These are phyloP conservation scores for Pelecanoides urinatrix DNA, from an alignment of 2,113 vertebrate species.

Conservation along the genomic window DNA sequence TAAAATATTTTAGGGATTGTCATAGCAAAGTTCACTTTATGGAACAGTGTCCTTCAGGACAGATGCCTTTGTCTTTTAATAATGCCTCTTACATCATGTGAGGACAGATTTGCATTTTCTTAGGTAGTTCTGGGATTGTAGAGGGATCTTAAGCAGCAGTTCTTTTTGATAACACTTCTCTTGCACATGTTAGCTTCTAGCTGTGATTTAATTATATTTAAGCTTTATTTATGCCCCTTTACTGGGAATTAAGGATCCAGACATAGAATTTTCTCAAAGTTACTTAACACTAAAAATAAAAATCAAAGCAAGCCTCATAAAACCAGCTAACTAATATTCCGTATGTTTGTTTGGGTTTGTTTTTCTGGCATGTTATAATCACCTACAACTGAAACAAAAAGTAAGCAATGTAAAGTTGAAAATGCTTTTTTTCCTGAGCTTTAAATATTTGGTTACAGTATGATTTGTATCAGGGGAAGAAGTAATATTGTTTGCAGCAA, in stretches of 20 bases:
- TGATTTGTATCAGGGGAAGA: background rate
- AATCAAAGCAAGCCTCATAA: background rate
- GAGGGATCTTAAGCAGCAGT: background rate
- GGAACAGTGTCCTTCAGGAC: background rate
- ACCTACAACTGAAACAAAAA: background rate
- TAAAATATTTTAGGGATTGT: slow-evolving; percentile 14
- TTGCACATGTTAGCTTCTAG: background rate
- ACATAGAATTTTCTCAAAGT: background rate
- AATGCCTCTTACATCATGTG: slow-evolving; percentile 9
- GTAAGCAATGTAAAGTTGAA: background rate
- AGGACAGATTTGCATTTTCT: slow-evolving; percentile 35
- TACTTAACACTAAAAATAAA: background rate
- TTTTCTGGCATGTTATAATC: background rate
- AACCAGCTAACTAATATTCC: background rate
- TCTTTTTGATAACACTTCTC: slow-evolving; percentile 7
- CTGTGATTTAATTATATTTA: slow-evolving; percentile 22
- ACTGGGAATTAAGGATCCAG: background rate
- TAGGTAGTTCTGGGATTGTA: background rate
- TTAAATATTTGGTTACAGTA: background rate
- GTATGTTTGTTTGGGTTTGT: background rate
- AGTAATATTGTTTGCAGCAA: background rate
- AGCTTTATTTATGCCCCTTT: background rate
- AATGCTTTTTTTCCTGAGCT: background rate
- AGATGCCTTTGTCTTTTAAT: slow-evolving; percentile 26
- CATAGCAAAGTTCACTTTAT: background rate